These are phyloP conservation scores for Steinernema feltiae DNA, from an alignment of 1,140 invertebrate species.

Conservation along the genomic window DNA sequence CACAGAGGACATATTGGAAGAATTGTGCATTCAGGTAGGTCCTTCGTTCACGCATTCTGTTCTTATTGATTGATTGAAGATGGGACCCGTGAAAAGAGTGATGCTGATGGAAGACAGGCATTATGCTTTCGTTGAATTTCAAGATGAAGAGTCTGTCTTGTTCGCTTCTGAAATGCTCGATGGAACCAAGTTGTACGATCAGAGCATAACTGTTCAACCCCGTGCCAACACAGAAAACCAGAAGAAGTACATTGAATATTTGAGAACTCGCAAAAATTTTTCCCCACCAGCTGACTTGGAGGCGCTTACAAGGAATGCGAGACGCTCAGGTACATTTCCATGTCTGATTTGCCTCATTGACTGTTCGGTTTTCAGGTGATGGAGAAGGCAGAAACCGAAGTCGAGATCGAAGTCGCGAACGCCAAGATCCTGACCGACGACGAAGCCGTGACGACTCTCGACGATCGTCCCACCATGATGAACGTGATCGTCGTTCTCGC, in stretches of 20 bases:
- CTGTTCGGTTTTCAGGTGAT: too few relatives aligned
- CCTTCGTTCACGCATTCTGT: neutral
- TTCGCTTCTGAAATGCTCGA: neutral
- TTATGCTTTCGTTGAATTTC: neutral
- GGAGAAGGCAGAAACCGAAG: too few relatives aligned
- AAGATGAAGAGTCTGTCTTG: neutral
- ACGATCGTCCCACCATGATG: too few relatives aligned
- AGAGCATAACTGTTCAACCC: neutral
- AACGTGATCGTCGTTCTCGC: too few relatives aligned
- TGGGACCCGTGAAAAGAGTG: neutral
- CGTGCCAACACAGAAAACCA: neutral
- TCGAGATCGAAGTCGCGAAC: too few relatives aligned
- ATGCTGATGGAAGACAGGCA: neutral
- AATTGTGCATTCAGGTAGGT: constrained; percentile 1
- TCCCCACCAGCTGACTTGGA: too few relatives aligned
- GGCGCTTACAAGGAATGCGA: too few relatives aligned
- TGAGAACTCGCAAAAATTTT: neutral
- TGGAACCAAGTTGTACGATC: neutral
- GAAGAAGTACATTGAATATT: neutral
- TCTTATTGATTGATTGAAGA: neutral
- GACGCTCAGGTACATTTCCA: too few relatives aligned
- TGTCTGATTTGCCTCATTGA: too few relatives aligned
- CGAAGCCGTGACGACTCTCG: too few relatives aligned
- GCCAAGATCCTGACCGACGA: too few relatives aligned
- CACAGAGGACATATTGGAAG: neutral